A percentile compares a stretch with the other conserved stretches of the same genome.
Conservation (phyloP, 2,113 vertebrate species). For the Amazona guildingii region DNA sequence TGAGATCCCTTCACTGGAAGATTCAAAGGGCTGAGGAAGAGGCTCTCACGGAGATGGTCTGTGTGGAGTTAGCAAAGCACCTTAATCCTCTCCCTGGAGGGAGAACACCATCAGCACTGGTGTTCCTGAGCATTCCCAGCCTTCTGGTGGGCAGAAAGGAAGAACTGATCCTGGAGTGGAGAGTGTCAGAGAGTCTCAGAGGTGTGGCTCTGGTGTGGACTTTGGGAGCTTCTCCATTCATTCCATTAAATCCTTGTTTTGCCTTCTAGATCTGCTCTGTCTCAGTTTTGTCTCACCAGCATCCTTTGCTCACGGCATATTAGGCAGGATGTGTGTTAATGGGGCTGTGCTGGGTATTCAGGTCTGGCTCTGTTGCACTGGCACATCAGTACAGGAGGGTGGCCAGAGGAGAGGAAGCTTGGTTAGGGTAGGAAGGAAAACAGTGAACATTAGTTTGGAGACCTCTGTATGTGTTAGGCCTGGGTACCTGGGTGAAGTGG, state of each 20-base stretch:
- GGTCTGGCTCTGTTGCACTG: background rate
- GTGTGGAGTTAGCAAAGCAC: constrained; percentile 1
- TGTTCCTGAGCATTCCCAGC: background rate
- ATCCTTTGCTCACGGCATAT: background rate
- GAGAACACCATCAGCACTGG: background rate
- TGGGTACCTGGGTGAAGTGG: background rate
- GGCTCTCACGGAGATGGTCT: background rate
- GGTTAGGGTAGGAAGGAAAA: background rate
- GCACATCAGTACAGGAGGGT: background rate
- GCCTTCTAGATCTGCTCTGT: background rate
- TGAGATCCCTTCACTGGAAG: background rate
- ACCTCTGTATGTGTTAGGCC: too few species aligned
- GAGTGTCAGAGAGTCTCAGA: background rate
- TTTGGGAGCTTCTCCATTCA: constrained; percentile 9
- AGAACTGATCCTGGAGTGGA: constrained; percentile 1
- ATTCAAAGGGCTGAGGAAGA: constrained; percentile 5
- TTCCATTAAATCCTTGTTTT: constrained; percentile 72
- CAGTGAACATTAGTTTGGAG: accelerated
- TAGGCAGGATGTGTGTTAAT: background rate
- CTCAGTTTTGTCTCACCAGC: background rate
- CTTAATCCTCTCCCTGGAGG: constrained; percentile 1
- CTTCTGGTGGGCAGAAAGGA: background rate
- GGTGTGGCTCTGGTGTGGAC: background rate
- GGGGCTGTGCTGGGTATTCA: background rate
- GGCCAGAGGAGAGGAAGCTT: background rate